Conservation (phyloP, 2,797 vertebrate genomes). For the Tachyglossus aculeatus region DNA sequence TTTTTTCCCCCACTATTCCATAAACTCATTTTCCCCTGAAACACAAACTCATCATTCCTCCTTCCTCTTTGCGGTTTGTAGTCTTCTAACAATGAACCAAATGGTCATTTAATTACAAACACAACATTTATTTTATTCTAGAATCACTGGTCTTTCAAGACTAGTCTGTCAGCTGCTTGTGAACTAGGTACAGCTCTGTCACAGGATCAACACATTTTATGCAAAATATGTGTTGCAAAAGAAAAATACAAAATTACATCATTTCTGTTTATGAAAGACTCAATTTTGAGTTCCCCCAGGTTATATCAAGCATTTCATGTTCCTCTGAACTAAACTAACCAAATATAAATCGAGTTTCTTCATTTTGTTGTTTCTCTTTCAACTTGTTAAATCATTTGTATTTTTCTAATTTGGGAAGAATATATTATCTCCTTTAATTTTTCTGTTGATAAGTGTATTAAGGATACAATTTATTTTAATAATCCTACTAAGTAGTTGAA, state of each 20-base stretch:
- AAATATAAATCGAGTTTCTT: neutral
- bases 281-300: neutral
- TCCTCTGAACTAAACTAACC: neutral
- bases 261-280: neutral
- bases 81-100: neutral
- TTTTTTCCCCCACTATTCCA: constrained; percentile 53
- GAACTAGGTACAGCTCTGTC: neutral
- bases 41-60: neutral
- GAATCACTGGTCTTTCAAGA: neutral
- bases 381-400: neutral
- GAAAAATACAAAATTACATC: neutral
- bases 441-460: neutral
- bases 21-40: constrained; percentile 28
- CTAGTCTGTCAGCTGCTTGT: neutral
- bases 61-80: constrained; percentile 5
- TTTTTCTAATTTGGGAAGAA: neutral
- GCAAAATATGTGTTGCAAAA: neutral
- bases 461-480: neutral
- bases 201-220: neutral
- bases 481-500: neutral
- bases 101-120: neutral
- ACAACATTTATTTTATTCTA: neutral
- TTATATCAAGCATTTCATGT: neutral
- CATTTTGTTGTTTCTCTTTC: neutral
- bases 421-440: constrained; percentile 9